Conservation (phyloP, 1,140 invertebrate species). For the Cydia pomonella region DNA sequence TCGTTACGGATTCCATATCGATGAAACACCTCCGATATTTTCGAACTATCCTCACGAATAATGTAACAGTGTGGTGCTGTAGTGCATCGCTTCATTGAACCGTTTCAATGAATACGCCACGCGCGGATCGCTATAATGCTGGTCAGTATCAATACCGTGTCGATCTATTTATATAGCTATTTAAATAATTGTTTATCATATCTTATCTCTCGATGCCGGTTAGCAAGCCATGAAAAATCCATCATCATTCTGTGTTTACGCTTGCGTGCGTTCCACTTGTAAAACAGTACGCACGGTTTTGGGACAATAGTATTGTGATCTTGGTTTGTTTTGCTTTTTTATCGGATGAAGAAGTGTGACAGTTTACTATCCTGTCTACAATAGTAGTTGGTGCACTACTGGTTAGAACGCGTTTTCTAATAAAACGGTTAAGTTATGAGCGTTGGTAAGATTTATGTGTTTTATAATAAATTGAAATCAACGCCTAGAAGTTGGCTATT, state of each 20-base stretch:
- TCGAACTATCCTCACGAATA: conserved; percentile 42
- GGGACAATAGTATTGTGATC: conserved; percentile 42
- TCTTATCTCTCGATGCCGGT: conserved; percentile 60
- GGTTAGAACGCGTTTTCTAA: neutral
- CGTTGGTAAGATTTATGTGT: neutral
- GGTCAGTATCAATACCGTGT: conserved; percentile 56
- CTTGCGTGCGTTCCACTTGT: conserved; percentile 45
- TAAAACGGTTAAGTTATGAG: neutral
- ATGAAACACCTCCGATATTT: conserved; percentile 39
- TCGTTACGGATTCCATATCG: conserved; percentile 40
- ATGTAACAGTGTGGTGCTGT: conserved; percentile 42
- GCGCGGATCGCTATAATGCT: conserved; percentile 52
- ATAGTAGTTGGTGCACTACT: neutral
- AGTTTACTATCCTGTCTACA: neutral
- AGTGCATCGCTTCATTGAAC: conserved; percentile 36
- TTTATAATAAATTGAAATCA: neutral
- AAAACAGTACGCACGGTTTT: conserved; percentile 44
- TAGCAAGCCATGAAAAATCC: conserved; percentile 37
- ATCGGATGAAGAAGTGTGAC: conserved; percentile 19
- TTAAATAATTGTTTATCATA: conserved; percentile 44
- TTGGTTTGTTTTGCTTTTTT: conserved; percentile 45
- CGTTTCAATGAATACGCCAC: conserved; percentile 59
- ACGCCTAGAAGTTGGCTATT: neutral
- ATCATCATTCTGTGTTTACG: conserved; percentile 47
- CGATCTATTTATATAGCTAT: conserved; percentile 33